Evolutionary conservation across 2,797 vertebrate species (phyloP).

Genomic region (Melanotaenia maccullochi): DNA sequence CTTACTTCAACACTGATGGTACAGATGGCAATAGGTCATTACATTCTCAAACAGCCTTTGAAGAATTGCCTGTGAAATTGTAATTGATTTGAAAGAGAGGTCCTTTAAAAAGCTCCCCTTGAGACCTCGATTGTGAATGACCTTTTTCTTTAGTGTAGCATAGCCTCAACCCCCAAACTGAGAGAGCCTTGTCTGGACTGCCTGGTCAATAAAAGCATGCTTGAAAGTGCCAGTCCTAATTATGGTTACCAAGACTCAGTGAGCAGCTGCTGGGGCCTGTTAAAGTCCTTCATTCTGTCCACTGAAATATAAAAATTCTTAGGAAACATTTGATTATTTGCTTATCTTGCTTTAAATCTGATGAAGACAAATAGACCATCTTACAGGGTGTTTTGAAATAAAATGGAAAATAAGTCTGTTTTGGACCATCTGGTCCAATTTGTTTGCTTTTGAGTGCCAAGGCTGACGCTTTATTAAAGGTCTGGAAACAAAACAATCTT

Average conservation of each 20-base stretch:
- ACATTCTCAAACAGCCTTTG: slow-evolving; percentile 55
- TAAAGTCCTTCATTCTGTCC: slow-evolving; percentile 58
- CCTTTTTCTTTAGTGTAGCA: slow-evolving; percentile 77
- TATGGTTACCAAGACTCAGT: slow-evolving; percentile 69
- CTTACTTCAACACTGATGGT: slow-evolving; percentile 43
- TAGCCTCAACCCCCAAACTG: slow-evolving; percentile 74
- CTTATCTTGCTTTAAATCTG: slow-evolving; percentile 8
- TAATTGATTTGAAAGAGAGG: slow-evolving; percentile 71
- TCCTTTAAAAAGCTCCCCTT: slow-evolving; percentile 67
- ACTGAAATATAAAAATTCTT: slow-evolving; percentile 53
- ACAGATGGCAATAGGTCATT: slow-evolving; percentile 58
- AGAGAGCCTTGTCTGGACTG: slow-evolving; percentile 78
- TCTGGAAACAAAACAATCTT: slow-evolving; percentile 28
- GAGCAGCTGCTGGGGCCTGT: slow-evolving; percentile 69
- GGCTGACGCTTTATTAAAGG: slow-evolving; percentile 15
- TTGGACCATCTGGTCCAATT: slow-evolving; percentile 20
- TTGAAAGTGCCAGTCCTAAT: slow-evolving; percentile 80
- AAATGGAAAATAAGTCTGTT: slow-evolving; percentile 21
- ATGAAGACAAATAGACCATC: slow-evolving; percentile 10
- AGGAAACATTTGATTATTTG: slow-evolving; percentile 12
- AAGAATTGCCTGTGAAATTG: slow-evolving; percentile 72
- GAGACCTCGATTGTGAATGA: slow-evolving; percentile 80
- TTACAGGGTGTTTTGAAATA: neutral
- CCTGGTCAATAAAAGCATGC: slow-evolving; percentile 71
- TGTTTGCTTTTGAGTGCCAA: slow-evolving; percentile 27